A percentile compares a stretch with the other conserved stretches of the same genome.
phyloP scores from a whole-genome alignment of 1,140 invertebrate genomes.

The Zaprionus ornatus region DNA sequence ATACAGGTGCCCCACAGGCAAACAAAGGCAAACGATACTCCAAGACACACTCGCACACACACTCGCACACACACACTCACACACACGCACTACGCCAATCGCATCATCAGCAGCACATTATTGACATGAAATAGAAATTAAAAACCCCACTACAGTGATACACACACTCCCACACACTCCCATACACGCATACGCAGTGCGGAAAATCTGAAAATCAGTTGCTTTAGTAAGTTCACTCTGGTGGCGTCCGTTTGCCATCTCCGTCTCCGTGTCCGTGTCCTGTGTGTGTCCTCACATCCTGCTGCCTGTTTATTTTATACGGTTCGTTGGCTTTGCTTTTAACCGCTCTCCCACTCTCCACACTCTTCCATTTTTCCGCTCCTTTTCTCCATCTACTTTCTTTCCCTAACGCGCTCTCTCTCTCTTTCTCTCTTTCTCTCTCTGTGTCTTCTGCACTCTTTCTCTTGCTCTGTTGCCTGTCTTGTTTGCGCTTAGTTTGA shows the following conservation, averaged over 20 bases:
- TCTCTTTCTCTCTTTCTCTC: neutral
- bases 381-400: neutral
- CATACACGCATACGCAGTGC: conserved; percentile 10
- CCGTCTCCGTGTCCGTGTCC: conserved; percentile 41
- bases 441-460: neutral
- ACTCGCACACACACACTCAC: conserved; percentile 12
- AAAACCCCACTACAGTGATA: conserved; percentile 51
- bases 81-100: conserved; percentile 8
- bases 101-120: conserved; percentile 46
- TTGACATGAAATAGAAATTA: conserved; percentile 59
- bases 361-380: too few species aligned
- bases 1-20: conserved; percentile 22
- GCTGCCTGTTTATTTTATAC: conserved; percentile 67
- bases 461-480: conserved; percentile 25
- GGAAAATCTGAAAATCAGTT: conserved; percentile 78
- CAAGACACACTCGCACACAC: conserved; percentile 17
- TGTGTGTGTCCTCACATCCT: conserved; percentile 28
- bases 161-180: conserved; percentile 1
- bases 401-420: neutral
- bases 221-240: conserved; percentile 68
- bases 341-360: conserved; percentile 21
- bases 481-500: conserved; percentile 72
- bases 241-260: conserved; percentile 28
- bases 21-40: conserved; percentile 47
- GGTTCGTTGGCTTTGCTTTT: conserved; percentile 68